Evolutionary conservation across 2,797 vertebrate species (phyloP), one percentile per base, ranked within the genome.

Genomic region (Emys orbicularis): DNA sequence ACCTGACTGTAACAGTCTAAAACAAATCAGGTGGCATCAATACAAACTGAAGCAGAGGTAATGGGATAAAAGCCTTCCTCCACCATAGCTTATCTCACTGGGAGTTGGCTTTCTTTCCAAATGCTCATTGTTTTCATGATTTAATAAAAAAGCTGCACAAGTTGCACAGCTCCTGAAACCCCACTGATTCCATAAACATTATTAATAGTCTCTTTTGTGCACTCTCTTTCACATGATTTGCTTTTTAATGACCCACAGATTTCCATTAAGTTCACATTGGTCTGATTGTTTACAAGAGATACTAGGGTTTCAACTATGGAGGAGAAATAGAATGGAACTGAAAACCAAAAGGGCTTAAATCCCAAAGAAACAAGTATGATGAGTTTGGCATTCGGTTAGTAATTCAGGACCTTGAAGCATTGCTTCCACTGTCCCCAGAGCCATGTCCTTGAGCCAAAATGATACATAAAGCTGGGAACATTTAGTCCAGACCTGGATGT

Each of bases 151-250:
- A 93, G 25, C 61, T 94, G 76, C 84, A 80, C 88, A 95, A 95
- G 84, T 59, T 90, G 53, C 47, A 31, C 81, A 86, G 79, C 79
- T 93, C 77, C 81, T 72, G 53, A 92, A 93, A 88, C 34, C 84
- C 31, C 94, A 57, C 84, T 97, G 56, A 92, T 92, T 97, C 91
- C 68, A 88, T 81, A 92, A 72, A 91, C 85, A 77, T 96, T 96
- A 93, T 93, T 97, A 97, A 97, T 96, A 86, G 44, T 86, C 94
- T 89, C 56, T 92, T 86, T 95, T 93, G 41, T 94, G 81, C 4
- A 2, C 79, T 94, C 23, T 87, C 80, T 68, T 94, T 95, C 89
- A 92, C 88, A 89, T 94, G 81, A 88, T 86, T 97, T 90, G 80
- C 31, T 97, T 97, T 72, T 97, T 95, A 96, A 97, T 96, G 84